Evolutionary conservation across 2,888 invertebrate genomes (phyloP).

Genomic region (Gymnoscelis rufifasciata): DNA sequence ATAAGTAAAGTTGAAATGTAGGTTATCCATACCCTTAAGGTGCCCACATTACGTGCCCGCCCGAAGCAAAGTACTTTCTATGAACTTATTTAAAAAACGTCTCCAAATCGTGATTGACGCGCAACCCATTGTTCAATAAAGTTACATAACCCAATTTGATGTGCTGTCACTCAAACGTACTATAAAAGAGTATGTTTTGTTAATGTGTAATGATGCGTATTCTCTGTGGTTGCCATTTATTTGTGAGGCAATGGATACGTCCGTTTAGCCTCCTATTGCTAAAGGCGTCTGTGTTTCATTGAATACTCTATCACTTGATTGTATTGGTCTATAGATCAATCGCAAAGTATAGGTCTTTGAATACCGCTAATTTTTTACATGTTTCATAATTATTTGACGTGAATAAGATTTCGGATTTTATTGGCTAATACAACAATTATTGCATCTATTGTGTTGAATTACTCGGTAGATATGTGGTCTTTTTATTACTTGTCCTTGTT

Average conservation of each 20-base stretch:
- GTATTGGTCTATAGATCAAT: not conserved
- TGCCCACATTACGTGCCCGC: constrained; percentile 46
- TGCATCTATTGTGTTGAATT: not conserved
- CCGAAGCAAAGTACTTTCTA: constrained; percentile 64
- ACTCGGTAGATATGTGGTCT: not conserved
- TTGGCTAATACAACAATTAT: not conserved
- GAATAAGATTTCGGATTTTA: not conserved
- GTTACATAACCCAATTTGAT: constrained; percentile 67
- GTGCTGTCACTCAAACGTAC: constrained; percentile 66
- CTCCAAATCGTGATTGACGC: constrained; percentile 71
- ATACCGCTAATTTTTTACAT: not conserved
- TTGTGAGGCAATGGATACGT: constrained; percentile 65
- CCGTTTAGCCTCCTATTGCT: constrained; percentile 53
- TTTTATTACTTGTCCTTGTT: constrained; percentile 52
- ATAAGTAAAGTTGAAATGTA: too few species aligned
- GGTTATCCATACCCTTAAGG: too few species aligned
- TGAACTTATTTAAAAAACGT: constrained; percentile 73
- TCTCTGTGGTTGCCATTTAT: constrained; percentile 72
- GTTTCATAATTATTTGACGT: not conserved
- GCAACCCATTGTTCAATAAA: constrained; percentile 59
- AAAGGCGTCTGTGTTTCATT: constrained; percentile 41
- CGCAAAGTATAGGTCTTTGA: not conserved
- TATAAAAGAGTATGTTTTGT: constrained; percentile 64
- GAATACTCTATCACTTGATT: constrained; percentile 27
- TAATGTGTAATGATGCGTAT: constrained; percentile 74